Conservation (phyloP, 2,797 vertebrate species). For the Mormyrus proboscirostris region DNA sequence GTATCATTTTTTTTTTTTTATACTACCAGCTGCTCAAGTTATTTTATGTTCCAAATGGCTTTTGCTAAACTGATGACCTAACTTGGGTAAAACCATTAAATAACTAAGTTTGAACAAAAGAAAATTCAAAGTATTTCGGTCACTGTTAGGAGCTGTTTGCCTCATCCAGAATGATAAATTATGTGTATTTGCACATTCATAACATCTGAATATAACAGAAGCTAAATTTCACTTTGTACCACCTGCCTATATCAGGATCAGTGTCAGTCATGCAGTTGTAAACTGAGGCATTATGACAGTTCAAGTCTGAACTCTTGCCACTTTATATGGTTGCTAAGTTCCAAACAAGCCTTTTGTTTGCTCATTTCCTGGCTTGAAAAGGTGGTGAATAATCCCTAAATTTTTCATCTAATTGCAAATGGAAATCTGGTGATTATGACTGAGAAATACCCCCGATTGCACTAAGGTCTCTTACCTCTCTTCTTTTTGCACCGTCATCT, state of each 20-base stretch:
- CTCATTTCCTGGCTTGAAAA: background rate
- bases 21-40: background rate
- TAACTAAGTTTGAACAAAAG: background rate
- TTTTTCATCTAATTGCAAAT: background rate
- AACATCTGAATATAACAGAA: background rate
- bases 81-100: background rate
- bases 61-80: background rate
- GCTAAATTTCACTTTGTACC: background rate
- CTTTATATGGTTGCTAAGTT: background rate
- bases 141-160: background rate
- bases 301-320: background rate
- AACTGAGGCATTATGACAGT: background rate
- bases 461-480: background rate
- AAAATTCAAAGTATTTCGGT: background rate
- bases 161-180: background rate
- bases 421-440: background rate
- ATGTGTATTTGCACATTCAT: conserved; percentile 10
- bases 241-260: background rate
- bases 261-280: background rate
- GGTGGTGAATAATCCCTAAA: background rate
- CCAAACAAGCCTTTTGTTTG: background rate
- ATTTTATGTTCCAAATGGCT: background rate
- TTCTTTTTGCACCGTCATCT: background rate
- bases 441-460: background rate
- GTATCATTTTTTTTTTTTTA: background rate